These are phyloP conservation scores for Nothobranchius furzeri DNA, from an alignment of 2,113 vertebrate species.

Conservation along the genomic window DNA sequence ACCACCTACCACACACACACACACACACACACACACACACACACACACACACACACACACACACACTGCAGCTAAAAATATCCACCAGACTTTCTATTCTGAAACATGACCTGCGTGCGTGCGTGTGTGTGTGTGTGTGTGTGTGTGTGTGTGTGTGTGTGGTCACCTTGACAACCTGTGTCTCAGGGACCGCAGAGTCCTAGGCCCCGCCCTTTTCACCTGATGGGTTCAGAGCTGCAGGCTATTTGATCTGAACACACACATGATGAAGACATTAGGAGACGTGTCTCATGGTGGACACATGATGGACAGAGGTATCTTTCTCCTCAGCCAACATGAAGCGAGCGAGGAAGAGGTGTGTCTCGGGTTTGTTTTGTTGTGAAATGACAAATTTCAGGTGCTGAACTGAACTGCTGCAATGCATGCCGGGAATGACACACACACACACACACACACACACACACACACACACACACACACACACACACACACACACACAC, in stretches of 20 bases:
- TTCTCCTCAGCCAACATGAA: no score
- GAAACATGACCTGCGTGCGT: conserved; percentile 6
- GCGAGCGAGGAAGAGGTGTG: no score
- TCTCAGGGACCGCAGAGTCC: neutral
- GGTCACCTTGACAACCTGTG: conserved; percentile 31
- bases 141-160: conserved; percentile 1
- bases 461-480: no score
- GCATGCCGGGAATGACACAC: no score
- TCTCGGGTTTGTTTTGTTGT: no score
- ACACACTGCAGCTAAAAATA: conserved; percentile 11
- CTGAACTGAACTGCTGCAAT: no score
- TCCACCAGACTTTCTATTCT: neutral
- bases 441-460: no score
- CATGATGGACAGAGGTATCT: neutral
- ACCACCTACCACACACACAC: no score
- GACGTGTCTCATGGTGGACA: neutral
- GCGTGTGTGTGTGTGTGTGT: neutral
- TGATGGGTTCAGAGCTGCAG: conserved; percentile 3
- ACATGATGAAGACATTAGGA: neutral
- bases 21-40: neutral
- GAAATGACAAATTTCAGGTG: no score
- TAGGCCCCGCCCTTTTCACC: neutral
- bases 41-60: neutral
- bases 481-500: no score
- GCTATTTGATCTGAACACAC: neutral